Evolutionary conservation across 2,797 vertebrate genomes (phyloP), one percentile per base, ranked within the genome.

Genomic region (Sebastes vulpes): DNA sequence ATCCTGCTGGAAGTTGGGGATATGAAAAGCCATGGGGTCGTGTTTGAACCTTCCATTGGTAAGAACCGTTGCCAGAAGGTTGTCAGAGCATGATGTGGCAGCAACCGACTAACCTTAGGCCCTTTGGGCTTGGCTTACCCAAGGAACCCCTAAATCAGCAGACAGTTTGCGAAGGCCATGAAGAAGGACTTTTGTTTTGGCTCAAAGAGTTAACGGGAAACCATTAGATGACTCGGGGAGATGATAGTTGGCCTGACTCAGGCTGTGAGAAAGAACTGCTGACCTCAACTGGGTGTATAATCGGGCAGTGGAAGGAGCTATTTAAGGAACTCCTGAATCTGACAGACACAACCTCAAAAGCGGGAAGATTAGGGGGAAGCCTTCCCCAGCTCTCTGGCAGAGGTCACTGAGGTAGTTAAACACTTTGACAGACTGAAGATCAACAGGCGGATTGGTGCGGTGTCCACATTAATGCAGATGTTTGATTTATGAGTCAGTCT

Each of bases 371-470:
- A 58, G 42, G 4, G 2, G 6, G 14, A 74, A 65, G 46, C 23
- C 32, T 48, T 70, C 32, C 21, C 16, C n/a, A 48, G 64, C 20
- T 58, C 23, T 71, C 29, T 23, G 29, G 18, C 31, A 60, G 32
- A 60, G 57, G 46, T 72, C 58, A 28, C 14, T 14, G 56, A 75
- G 23, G 23, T 61, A 70, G 56, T 52, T 75, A 25, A 67, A 75
- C 61, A n/a, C 5, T 38, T 67, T 58, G 65, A 71, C 23, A 58
- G 63, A 64, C 11, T 75, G 18, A 63, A 71, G 66, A 70, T 63
- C 66, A 75, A 71, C 61, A 58, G 29, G 61, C 16, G 1, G 42
- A 68, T 54, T 31, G 68, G 31, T 58, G 31, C 3, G 0, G 29
- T 42, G 42, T 31, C 46, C 53, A 65, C 28, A 8, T 9, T 35